Base-by-base conservation (phyloP, 2,888 invertebrate species). In the Drosophila mayaguana region DNA sequence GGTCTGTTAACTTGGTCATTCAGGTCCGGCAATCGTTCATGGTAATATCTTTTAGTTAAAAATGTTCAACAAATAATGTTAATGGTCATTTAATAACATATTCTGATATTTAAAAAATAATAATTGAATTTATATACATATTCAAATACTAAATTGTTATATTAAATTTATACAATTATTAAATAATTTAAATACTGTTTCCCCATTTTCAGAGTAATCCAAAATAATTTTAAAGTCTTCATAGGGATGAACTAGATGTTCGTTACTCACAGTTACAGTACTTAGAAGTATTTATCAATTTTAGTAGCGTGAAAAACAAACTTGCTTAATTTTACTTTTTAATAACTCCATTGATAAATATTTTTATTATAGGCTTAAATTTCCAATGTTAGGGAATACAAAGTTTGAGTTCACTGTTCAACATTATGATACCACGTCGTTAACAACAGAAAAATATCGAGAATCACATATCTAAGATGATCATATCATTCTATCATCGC, bases 1-100 rank as follows among this genome's bases (percentile, higher is more conserved):
- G 68, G 64, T 92, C 91, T 0, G 92, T 91, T 2, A 88, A 32
- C 66, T 84, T 81, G 2, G 89, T n/a, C 88, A 82, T 93, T 93
- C 28, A 78, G 79, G 16, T 90, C 87, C 38, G n/a, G 92, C 51
- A 3, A 93, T 12, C 43, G 7, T 57, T 51, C 3, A 77, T 28
- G 14, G 34, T 43, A 2, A 74, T 56, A 5, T 46, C 38, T 55
- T 63, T 36, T 7, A 18, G n/a, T 73, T 76, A n/a, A 20, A 22
- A 59, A 63, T 28, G 42, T n/a, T 18, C 36, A 28, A 16, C 12
- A 45, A 12, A 48, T 32, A 28, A 16, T 3, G 5, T 3, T 22
- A 40, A 8, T 28, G 8, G 28, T 28, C 28, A 28, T 25, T 6
- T 25, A 25, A 25, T 25, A 6, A 5, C 6, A 6, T 25, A 5